Evolutionary conservation across 2,797 vertebrate genomes (phyloP).

Genomic region (Discoglossus pictus): DNA sequence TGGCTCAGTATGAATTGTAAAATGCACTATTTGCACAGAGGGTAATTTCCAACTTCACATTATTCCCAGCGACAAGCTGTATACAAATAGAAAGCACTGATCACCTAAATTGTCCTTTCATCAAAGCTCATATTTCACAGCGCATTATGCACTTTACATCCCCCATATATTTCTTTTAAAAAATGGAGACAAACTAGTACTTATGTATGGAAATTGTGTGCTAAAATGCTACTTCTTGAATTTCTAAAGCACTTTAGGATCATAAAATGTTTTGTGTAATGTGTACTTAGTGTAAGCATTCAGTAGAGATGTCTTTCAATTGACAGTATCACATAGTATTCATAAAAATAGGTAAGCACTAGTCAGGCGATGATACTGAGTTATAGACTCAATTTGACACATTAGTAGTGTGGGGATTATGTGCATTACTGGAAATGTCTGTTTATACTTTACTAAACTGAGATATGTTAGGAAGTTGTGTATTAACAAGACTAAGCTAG

Average conservation of each 20-base stretch:
- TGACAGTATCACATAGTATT: slow-evolving; percentile 8
- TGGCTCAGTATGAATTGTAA: slow-evolving; percentile 9
- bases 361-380: background rate
- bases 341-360: slow-evolving; percentile 9
- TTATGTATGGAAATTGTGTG: slow-evolving; percentile 4
- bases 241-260: background rate
- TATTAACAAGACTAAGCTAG: no score
- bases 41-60: slow-evolving; percentile 31
- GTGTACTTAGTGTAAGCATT: slow-evolving; percentile 13
- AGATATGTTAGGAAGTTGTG: background rate
- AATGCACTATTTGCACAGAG: slow-evolving; percentile 9
- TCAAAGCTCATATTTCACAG: slow-evolving; percentile 14
- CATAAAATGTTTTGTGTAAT: slow-evolving; percentile 9
- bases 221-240: slow-evolving; percentile 9
- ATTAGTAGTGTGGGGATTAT: background rate
- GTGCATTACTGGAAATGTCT: background rate
- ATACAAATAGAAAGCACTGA: slow-evolving; percentile 26
- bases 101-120: slow-evolving; percentile 10
- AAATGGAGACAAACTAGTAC: background rate
- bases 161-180: background rate
- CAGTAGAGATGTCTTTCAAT: slow-evolving; percentile 13
- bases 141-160: slow-evolving; percentile 17
- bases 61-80: slow-evolving; percentile 12
- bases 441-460: background rate
- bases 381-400: slow-evolving; percentile 7